Evolutionary conservation across 2,797 vertebrate species (phyloP).

Genomic region (Fistularia commersonii): DNA sequence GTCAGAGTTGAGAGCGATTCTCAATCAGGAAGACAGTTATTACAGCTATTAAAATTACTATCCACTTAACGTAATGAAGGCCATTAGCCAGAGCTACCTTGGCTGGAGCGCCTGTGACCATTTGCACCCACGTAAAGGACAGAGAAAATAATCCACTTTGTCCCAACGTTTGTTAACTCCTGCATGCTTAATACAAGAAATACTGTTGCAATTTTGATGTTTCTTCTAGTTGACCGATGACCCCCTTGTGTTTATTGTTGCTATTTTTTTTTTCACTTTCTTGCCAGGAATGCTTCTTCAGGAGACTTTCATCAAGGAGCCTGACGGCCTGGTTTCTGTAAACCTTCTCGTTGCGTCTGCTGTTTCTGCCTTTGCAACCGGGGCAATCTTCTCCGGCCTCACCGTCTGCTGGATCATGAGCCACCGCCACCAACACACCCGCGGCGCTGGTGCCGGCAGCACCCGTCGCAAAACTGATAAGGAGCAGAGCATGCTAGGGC

Average conservation of each 20-base stretch:
- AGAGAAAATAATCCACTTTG: constrained; percentile 49
- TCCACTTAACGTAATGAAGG: constrained; percentile 77
- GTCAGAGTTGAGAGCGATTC: constrained; percentile 56
- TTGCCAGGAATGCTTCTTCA: constrained; percentile 72
- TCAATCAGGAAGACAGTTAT: constrained; percentile 76
- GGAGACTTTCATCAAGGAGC: constrained; percentile 89
- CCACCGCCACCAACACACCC: constrained; percentile 82
- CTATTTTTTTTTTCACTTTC: constrained; percentile 21
- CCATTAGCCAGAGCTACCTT: constrained; percentile 69
- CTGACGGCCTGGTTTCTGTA: constrained; percentile 88
- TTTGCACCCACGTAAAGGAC: constrained; percentile 52
- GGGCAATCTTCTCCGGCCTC: constrained; percentile 89
- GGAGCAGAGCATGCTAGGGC: constrained; percentile 84
- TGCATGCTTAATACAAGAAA: constrained; percentile 47
- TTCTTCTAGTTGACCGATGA: constrained; percentile 21
- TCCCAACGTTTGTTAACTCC: constrained; percentile 37
- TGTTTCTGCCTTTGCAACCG: constrained; percentile 90
- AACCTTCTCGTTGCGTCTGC: constrained; percentile 93
- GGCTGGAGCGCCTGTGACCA: constrained; percentile 35
- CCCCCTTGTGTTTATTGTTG: constrained; percentile 16
- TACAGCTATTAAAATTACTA: constrained; percentile 73
- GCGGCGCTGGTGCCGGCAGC: constrained; percentile 54
- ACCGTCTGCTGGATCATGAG: constrained; percentile 94
- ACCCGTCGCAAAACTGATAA: constrained; percentile 85
- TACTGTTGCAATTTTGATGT: constrained; percentile 26